These are phyloP conservation scores for Chaetodon trifasciatus DNA, from an alignment of 2,797 vertebrate genomes.

Conservation along the genomic window DNA sequence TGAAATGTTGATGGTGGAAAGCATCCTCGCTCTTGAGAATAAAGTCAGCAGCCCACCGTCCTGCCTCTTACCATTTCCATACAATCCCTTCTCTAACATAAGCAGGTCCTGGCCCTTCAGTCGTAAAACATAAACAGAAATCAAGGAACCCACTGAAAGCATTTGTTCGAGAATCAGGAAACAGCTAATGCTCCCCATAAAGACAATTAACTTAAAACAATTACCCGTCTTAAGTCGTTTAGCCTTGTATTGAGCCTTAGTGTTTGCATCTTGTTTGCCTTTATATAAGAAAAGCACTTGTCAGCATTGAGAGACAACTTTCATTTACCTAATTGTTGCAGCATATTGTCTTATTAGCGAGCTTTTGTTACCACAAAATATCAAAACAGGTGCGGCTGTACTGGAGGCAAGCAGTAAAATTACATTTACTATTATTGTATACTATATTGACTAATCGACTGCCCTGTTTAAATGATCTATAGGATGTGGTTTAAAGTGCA, in stretches of 20 bases:
- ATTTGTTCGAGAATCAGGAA: background rate
- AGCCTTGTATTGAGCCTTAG: background rate
- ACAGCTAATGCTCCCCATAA: background rate
- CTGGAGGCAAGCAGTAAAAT: too few species aligned
- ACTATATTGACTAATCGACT: background rate
- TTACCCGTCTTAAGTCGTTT: background rate
- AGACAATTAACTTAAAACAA: constrained; percentile 12
- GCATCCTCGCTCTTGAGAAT: too few species aligned
- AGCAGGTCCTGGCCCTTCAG: background rate
- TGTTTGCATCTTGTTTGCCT: background rate
- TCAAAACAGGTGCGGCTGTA: background rate
- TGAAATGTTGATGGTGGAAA: too few species aligned
- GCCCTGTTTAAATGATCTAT: too few species aligned
- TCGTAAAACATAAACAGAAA: background rate
- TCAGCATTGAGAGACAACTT: background rate
- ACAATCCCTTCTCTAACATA: background rate
- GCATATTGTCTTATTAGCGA: background rate
- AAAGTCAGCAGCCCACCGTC: too few species aligned
- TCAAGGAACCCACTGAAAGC: background rate
- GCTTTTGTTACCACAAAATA: background rate
- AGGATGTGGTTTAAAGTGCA: too few species aligned
- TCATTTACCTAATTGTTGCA: constrained; percentile 19
- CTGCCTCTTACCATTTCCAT: background rate
- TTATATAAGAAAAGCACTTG: background rate
- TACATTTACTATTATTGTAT: too few species aligned